Conservation (phyloP, 2,113 vertebrate genomes). For the Otis tarda region DNA sequence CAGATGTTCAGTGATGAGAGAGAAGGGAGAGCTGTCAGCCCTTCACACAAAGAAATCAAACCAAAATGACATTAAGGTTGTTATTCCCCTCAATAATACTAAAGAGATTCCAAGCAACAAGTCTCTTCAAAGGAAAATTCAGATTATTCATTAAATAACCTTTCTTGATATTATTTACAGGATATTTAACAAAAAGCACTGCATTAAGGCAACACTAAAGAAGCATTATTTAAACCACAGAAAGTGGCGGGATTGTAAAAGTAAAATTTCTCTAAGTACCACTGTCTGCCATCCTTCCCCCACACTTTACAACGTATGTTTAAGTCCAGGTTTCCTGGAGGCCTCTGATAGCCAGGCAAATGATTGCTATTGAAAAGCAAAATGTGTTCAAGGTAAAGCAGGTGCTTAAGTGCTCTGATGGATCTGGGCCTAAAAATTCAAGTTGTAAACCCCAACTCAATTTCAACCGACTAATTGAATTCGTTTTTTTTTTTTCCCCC, state of each 20-base stretch:
- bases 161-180: conserved; percentile 27
- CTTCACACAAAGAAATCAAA: conserved; percentile 59
- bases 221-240: conserved; percentile 2
- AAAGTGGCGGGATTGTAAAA: neutral
- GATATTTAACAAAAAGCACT: conserved; percentile 10
- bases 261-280: neutral
- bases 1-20: conserved; percentile 21
- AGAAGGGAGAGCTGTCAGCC: conserved; percentile 45
- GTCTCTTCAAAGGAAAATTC: conserved; percentile 24
- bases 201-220: conserved; percentile 4
- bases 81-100: conserved; percentile 39
- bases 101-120: conserved; percentile 33
- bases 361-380: conserved; percentile 19
- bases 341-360: neutral
- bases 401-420: conserved; percentile 53
- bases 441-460: conserved; percentile 38
- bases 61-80: conserved; percentile 56
- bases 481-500: neutral
- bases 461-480: conserved; percentile 54
- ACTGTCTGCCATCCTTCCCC: neutral
- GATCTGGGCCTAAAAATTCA: conserved; percentile 44
- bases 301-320: neutral
- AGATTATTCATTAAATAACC: conserved; percentile 8
- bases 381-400: conserved; percentile 44
- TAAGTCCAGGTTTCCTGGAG: conserved; percentile 28